These are phyloP conservation scores for Drosophila melanogaster DNA, from an alignment of 1,140 invertebrate species.

Conservation along the genomic window Release_6_plus_ISO1_MT NC_004354.4:1981001-1981500, in stretches of 20 bases:
- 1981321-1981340: background rate
- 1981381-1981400: background rate
- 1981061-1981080: slow-evolving; percentile 17
- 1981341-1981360: slow-evolving; percentile 1
- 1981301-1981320: background rate
- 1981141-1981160: slow-evolving; percentile 1
- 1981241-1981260: too few species aligned
- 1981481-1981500: background rate
- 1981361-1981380: slow-evolving; percentile 4
- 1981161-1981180: background rate
- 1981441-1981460: slow-evolving; percentile 2
- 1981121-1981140: slow-evolving; percentile 15
- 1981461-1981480: slow-evolving; percentile 25
- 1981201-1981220: too few species aligned
- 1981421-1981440: background rate
- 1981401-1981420: slow-evolving; percentile 7
- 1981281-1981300: background rate
- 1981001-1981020: slow-evolving; percentile 1
- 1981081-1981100: slow-evolving; percentile 50
- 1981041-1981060: slow-evolving; percentile 30
- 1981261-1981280: too few species aligned
- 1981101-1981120: slow-evolving; percentile 22
- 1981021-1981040: slow-evolving; percentile 46
- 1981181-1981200: background rate
- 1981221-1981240: too few species aligned